Percentiles rank a stretch among this genome's conserved stretches.
Evolutionary conservation across 1,140 invertebrate genomes (phyloP).

Genomic region (Akabosia matsudoensis): DNA sequence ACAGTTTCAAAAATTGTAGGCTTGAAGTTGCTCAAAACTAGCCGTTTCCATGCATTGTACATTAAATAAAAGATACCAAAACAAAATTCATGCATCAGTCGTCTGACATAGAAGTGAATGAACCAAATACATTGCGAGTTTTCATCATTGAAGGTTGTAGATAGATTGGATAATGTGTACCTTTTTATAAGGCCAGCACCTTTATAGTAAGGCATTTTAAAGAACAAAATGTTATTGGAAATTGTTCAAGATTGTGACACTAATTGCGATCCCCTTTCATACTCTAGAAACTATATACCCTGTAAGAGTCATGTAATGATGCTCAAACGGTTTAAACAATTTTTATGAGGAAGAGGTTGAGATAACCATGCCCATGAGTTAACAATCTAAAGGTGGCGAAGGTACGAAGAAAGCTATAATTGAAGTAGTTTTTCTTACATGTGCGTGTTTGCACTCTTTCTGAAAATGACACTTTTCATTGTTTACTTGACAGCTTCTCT

Average conservation of each 20-base stretch:
- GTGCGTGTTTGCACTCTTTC: not conserved
- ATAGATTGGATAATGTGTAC: no score
- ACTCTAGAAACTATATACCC: slow-evolving; percentile 3
- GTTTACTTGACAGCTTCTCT: no score
- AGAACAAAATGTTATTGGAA: not conserved
- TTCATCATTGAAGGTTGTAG: no score
- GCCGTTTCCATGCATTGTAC: not conserved
- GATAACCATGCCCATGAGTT: slow-evolving; percentile 4
- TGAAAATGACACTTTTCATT: not conserved
- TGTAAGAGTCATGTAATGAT: slow-evolving; percentile 25
- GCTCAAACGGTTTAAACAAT: slow-evolving; percentile 6
- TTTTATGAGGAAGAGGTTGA: slow-evolving; percentile 2
- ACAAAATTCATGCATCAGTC: no score
- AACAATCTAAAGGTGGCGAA: slow-evolving; percentile 14
- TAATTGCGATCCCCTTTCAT: slow-evolving; percentile 19
- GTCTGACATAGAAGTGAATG: no score
- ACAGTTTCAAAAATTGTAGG: slow-evolving; percentile 13
- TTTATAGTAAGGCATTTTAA: no score
- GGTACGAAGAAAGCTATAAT: not conserved
- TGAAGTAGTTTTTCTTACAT: not conserved
- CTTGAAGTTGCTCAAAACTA: no score
- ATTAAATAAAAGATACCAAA: not conserved
- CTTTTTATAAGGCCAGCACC: no score
- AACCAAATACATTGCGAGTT: no score
- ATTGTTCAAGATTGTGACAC: slow-evolving; percentile 10